A percentile compares a stretch with the other conserved stretches of the same genome.
These are phyloP conservation scores for Reticulitermes lucifugus DNA, from an alignment of 2,888 invertebrate species.

Conservation along the genomic window DNA sequence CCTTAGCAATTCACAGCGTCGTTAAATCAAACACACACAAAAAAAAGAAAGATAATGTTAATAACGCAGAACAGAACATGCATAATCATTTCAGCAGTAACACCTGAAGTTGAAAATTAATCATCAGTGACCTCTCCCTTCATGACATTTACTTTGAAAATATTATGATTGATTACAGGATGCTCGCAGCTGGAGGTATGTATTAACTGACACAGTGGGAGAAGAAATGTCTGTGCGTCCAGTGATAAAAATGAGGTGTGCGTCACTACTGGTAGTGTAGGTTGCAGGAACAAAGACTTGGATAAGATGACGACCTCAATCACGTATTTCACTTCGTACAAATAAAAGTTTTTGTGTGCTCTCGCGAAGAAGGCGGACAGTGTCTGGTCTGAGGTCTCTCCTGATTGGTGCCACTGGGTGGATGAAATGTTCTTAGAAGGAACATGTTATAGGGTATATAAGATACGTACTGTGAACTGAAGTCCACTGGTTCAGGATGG, in stretches of 20 bases:
- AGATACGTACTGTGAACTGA: too few relatives aligned
- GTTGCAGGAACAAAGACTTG: not conserved
- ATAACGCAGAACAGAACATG: too few relatives aligned
- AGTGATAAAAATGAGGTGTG: not conserved
- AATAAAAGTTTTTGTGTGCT: not conserved
- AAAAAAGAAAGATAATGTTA: too few relatives aligned
- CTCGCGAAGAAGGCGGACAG: too few relatives aligned
- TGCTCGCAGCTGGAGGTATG: not conserved
- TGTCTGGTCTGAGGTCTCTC: too few relatives aligned
- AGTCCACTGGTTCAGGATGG: too few relatives aligned
- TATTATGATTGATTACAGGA: not conserved
- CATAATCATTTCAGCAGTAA: too few relatives aligned
- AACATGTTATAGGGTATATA: too few relatives aligned
- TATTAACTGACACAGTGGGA: not conserved
- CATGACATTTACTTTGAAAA: not conserved
- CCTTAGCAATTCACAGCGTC: too few relatives aligned
- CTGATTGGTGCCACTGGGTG: too few relatives aligned
- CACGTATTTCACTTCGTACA: slow-evolving; percentile 6
- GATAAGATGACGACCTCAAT: slow-evolving; percentile 3
- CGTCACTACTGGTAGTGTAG: not conserved
- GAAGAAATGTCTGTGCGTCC: not conserved
- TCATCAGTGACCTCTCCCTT: not conserved
- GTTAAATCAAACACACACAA: too few relatives aligned
- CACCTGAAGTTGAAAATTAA: not conserved
- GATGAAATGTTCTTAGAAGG: too few relatives aligned